phyloP scores from a whole-genome alignment of 2,797 vertebrate genomes.

The Oophaga sylvatica region DNA sequence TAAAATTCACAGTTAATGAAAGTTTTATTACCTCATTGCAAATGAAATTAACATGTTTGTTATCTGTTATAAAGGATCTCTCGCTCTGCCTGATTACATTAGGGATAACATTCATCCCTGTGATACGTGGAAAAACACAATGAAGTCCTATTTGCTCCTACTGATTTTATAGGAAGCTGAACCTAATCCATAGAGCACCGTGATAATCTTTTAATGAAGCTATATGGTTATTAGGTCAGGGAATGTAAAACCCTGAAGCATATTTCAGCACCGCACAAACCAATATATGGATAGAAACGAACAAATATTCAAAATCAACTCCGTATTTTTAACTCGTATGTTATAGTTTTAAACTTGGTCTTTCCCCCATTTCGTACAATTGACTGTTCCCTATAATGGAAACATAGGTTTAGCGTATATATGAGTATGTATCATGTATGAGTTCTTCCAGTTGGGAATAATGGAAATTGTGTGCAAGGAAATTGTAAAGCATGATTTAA shows the following conservation, averaged over 20 bases:
- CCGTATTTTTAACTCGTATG: not conserved
- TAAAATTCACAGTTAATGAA: slow-evolving; percentile 46
- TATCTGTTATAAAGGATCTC: slow-evolving; percentile 52
- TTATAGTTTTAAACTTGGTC: not conserved
- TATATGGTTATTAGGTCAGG: slow-evolving; percentile 20
- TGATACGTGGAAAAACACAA: slow-evolving; percentile 58
- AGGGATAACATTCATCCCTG: slow-evolving; percentile 45
- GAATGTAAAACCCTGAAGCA: not conserved
- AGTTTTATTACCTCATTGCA: slow-evolving; percentile 42
- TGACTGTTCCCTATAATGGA: too few relatives aligned
- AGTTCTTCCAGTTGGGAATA: too few relatives aligned
- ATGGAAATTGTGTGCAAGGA: too few relatives aligned
- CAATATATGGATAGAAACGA: not conserved
- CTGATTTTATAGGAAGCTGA: slow-evolving; percentile 31
- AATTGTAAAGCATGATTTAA: too few relatives aligned
- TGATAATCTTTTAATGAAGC: slow-evolving; percentile 39
- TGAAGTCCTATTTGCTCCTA: slow-evolving; percentile 22
- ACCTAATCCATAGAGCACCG: slow-evolving; percentile 13
- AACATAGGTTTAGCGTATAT: too few relatives aligned
- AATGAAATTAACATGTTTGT: slow-evolving; percentile 42
- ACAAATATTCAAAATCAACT: not conserved
- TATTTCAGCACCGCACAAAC: not conserved
- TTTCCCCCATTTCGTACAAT: too few relatives aligned
- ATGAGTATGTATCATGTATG: too few relatives aligned
- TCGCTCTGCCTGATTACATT: slow-evolving; percentile 57